A percentile compares a stretch with the other conserved stretches of the same genome.
phyloP scores from a whole-genome alignment of 1,140 invertebrate species.

The Conopomorpha cramerella region DNA sequence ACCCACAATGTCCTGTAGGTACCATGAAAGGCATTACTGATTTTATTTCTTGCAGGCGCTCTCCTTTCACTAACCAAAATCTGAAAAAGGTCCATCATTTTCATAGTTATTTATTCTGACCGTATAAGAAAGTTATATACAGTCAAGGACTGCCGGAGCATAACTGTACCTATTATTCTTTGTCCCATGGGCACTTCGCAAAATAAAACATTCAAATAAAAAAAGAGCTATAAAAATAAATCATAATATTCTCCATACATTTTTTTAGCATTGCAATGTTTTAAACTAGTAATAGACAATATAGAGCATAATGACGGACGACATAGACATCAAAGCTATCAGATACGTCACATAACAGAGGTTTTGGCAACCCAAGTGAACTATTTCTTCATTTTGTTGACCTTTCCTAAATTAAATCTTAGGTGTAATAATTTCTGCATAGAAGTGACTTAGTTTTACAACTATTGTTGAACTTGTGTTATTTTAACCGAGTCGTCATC shows the following conservation, averaged over 20 bases:
- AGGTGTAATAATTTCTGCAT: slow-evolving; percentile 59
- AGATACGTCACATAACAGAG: slow-evolving; percentile 43
- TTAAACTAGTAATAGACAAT: not conserved
- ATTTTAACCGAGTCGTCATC: slow-evolving; percentile 31
- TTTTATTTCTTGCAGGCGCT: too few species aligned
- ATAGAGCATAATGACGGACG: slow-evolving; percentile 7
- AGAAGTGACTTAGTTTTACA: slow-evolving; percentile 38
- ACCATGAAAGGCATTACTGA: too few species aligned
- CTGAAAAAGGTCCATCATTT: too few species aligned
- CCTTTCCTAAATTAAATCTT: slow-evolving; percentile 63
- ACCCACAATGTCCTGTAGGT: too few species aligned
- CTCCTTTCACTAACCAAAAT: too few species aligned
- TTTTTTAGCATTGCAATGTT: not conserved
- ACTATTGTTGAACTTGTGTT: slow-evolving; percentile 33
- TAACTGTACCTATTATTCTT: too few species aligned
- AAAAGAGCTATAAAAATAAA: not conserved
- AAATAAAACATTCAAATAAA: too few species aligned
- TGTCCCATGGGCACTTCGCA: too few species aligned
- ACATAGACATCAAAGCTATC: slow-evolving; percentile 12
- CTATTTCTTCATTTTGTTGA: slow-evolving; percentile 63
- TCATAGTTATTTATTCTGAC: too few species aligned
- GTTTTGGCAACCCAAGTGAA: slow-evolving; percentile 59
- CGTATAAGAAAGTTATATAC: too few species aligned
- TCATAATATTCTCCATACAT: not conserved
- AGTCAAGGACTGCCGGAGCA: too few species aligned